Percentiles rank a stretch among this genome's conserved stretches.
phyloP scores from a whole-genome alignment of 2,113 vertebrate species.

The Paedocypris sp. region DNA sequence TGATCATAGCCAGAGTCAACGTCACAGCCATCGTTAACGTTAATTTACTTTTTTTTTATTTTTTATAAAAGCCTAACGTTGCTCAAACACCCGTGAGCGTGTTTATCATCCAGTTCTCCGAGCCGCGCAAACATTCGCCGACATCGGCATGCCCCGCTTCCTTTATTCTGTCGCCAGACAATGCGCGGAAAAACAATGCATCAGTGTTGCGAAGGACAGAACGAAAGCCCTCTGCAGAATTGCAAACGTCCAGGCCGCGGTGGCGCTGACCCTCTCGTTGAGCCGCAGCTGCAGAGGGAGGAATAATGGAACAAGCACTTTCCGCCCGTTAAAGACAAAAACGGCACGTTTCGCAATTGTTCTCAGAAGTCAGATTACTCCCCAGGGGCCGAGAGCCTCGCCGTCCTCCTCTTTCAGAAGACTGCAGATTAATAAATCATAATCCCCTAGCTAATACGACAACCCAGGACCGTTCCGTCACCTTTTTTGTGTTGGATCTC shows the following conservation, averaged over 20 bases:
- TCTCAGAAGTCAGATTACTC: conserved; percentile 58
- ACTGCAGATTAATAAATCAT: conserved; percentile 78
- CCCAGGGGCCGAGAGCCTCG: conserved; percentile 47
- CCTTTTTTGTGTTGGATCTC: conserved; percentile 68
- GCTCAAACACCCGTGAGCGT: too few species aligned
- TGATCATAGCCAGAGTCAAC: too few species aligned
- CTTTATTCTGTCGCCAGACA: neutral
- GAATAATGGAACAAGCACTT: conserved; percentile 37
- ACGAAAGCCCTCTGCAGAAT: conserved; percentile 35
- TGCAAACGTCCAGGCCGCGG: conserved; percentile 38
- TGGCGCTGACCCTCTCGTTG: conserved; percentile 37
- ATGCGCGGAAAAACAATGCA: conserved; percentile 24
- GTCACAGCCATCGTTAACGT: too few species aligned
- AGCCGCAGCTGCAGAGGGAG: conserved; percentile 34
- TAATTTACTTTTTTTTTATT: too few species aligned
- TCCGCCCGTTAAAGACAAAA: conserved; percentile 42
- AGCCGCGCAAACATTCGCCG: too few species aligned
- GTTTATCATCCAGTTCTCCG: too few species aligned
- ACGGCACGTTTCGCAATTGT: conserved; percentile 53
- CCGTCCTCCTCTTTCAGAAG: conserved; percentile 51
- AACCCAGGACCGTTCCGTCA: conserved; percentile 65
- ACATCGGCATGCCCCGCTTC: neutral
- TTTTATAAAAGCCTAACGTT: too few species aligned
- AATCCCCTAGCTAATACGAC: conserved; percentile 63
- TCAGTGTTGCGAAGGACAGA: conserved; percentile 14